phyloP scores from a whole-genome alignment of 2,113 vertebrate species.

The Phrynosoma blainvillii region DNA sequence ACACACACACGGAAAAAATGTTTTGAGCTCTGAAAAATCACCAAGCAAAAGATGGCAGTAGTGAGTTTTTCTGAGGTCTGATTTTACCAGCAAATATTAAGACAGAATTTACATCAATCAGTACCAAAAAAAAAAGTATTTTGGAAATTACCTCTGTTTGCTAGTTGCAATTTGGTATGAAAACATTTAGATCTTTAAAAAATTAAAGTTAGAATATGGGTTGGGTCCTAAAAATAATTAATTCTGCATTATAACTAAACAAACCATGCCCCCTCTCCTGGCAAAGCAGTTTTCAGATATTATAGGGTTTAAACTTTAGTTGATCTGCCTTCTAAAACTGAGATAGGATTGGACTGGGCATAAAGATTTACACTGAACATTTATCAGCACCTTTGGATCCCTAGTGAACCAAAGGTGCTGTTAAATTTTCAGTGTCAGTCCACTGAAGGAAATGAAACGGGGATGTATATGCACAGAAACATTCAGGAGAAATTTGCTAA shows the following conservation, averaged over 20 bases:
- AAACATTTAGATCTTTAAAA: background rate
- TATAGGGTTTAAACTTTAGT: background rate
- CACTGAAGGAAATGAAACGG: background rate
- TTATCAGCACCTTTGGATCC: too few species aligned
- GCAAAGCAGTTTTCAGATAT: background rate
- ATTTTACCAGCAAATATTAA: background rate
- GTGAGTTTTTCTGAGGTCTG: slow-evolving; percentile 62
- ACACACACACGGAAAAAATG: background rate
- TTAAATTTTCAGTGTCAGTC: background rate
- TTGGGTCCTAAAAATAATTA: background rate
- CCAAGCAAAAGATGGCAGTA: slow-evolving; percentile 79
- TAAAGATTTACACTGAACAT: background rate
- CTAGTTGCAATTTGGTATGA: background rate
- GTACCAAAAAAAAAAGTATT: background rate
- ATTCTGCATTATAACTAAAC: background rate
- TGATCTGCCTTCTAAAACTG: background rate
- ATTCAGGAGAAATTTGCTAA: too few species aligned
- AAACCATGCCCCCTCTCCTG: background rate
- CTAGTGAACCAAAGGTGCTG: background rate
- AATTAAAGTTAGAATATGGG: background rate
- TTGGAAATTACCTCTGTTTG: background rate
- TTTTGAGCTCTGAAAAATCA: slow-evolving; percentile 9
- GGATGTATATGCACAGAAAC: too few species aligned
- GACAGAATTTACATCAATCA: background rate
- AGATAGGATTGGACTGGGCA: background rate